A percentile compares a stretch with the other conserved stretches of the same genome.
phyloP scores from a whole-genome alignment of 1,140 invertebrate species.

The Zaprionus gabonicus region DNA sequence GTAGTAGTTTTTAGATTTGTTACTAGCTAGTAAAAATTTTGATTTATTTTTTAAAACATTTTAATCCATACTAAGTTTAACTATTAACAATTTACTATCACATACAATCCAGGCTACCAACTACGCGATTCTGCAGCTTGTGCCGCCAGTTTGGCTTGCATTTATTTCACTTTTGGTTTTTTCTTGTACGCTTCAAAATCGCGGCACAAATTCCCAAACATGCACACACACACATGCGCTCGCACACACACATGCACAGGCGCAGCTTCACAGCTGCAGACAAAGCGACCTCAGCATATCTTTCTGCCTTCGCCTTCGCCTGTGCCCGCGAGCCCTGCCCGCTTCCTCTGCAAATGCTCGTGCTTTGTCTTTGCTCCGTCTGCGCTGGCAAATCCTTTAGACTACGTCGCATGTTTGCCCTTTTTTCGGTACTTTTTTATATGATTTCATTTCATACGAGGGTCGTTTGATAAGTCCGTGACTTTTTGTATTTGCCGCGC shows the following conservation, averaged over 20 bases:
- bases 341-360: conserved; percentile 19
- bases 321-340: conserved; percentile 26
- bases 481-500: too few relatives aligned
- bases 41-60: too few relatives aligned
- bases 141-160: conserved; percentile 41
- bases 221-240: conserved; percentile 41
- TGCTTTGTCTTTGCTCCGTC: conserved; percentile 75
- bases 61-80: too few relatives aligned
- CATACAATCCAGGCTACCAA: too few relatives aligned
- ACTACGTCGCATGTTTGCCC: conserved; percentile 64
- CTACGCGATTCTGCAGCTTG: conserved; percentile 53
- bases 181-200: conserved; percentile 48
- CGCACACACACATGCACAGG: not conserved
- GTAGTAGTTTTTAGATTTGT: too few relatives aligned
- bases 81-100: too few relatives aligned
- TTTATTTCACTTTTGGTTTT: conserved; percentile 58
- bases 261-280: conserved; percentile 13
- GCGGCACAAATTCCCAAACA: conserved; percentile 74
- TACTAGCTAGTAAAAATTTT: too few relatives aligned
- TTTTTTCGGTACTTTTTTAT: conserved; percentile 68
- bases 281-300: conserved; percentile 29
- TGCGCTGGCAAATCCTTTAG: conserved; percentile 75
- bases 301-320: conserved; percentile 15
- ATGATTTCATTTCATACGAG: conserved; percentile 73
- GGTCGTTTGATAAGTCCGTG: too few relatives aligned